Base-by-base conservation (phyloP, 35 echinoderm and acorn worm genomes). In the Diadema setosum region DNA sequence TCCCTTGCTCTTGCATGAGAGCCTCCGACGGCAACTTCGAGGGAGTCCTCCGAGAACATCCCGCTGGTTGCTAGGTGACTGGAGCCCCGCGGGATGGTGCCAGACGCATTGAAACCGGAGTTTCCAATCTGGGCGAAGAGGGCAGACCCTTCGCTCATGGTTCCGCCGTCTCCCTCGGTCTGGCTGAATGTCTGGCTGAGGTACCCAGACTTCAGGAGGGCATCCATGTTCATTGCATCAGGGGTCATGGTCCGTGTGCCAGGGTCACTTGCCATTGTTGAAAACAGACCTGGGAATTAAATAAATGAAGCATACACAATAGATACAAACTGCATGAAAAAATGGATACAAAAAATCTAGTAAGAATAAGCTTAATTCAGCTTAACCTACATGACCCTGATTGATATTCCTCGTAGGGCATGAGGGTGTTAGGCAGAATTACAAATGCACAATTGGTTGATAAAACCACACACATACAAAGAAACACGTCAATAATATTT, bases 171-270 rank as follows among this genome's bases (percentile, higher is more conserved):
- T 60, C 84, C 85, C 45, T 98, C 92, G 39, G 95, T 94, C 58
- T 97, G 91, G 85, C 96, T 98, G 85, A 94, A 98, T 11, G 92
- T 94, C 78, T 87, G 96, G 32, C 89, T 91, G 26, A 99, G 83
- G 81, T 99, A 99, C 3, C 96, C 96, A 49, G 96, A 99, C 69
- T 99, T 92, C 21, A 99, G 92, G 25, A 92, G 80, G 3, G 85
- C 89, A n/a, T 95, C 93, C 82, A 99, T 85, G 59, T 95, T 99
- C 33, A 99, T 89, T n/a, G 89, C 92, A 48, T 99, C 96, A n/a
- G 96, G 96, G 39, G 96, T 94, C 70, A 95, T 81, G 16, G 96
- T 98, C 69, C 92, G 83, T 29, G 86, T 86, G 46, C 55, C 65
- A 5, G 45, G 80, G 27, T 83, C 25, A 67, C 81, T 81, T 57